Evolutionary conservation across 2,113 vertebrate species (phyloP), one percentile per base, ranked within the genome.

Genomic region (Pluvianellus socialis): DNA sequence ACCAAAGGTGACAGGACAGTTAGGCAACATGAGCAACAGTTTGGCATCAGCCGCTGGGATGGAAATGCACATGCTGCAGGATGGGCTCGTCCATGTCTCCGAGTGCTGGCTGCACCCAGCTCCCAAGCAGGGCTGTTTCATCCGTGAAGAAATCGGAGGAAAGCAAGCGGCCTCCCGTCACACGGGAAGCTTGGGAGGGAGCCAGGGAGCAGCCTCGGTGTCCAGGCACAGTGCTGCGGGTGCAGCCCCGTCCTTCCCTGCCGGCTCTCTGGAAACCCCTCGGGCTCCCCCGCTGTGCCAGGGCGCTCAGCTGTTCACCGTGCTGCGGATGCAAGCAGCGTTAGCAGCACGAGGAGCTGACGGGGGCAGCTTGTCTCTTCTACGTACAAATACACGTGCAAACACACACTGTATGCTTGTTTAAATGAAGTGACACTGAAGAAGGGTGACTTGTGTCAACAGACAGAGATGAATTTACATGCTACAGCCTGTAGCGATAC

Each of bases 1-100:
- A 67, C 72, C 87, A 42, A 74, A 97, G 87, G 91, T 92, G 94
- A 45, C 65, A 17, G 82, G 62, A 72, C 68, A 65, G 24, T 35
- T 70, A 42, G 61, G 87, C 76, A 67, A 20, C 0, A 15, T 6
- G 58, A 86, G 58, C 72, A 94, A 86, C 7, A 18, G 88, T 42
- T 17, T 93, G 92, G 89, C 83, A 66, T n/a, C 66, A 86, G 80
- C 68, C 8, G 1, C 67, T 49, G 66, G 79, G 93, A 89, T 40
- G 68, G 38, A 79, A 95, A 63, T 8, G 1, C 0, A 2, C 62
- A 4, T 23, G 0, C 35, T 3, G 1, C 5, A 3, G 86, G 80
- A 38, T 0, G 3, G 84, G 56, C n/a, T 77, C 0, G 2, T 45
- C 49, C 1, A 0, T 8, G 50, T 68, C 61, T 83, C 52, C 42